A percentile compares a stretch with the other conserved stretches of the same genome.
Evolutionary conservation across 2,888 invertebrate genomes (phyloP).

Genomic region (Smittia sp.): DNA sequence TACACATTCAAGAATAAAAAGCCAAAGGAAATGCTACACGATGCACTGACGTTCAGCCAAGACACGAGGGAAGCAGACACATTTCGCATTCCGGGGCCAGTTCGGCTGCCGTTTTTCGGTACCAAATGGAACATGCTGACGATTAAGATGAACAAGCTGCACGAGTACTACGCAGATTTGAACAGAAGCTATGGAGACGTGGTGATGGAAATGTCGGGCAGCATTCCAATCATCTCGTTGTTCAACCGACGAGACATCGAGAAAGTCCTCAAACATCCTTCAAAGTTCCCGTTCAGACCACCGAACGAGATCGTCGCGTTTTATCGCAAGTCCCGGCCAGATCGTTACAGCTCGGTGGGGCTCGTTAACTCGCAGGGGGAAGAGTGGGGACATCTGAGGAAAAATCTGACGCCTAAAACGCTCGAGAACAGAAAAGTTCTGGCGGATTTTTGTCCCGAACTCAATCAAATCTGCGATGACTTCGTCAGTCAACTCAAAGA

Average conservation of each 20-base stretch:
- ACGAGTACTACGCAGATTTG: slow-evolving; percentile 75
- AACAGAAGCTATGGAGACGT: slow-evolving; percentile 71
- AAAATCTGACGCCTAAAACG: slow-evolving; percentile 65
- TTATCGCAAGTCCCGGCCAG: slow-evolving; percentile 70
- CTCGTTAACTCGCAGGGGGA: slow-evolving; percentile 78
- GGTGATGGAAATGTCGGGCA: slow-evolving; percentile 73
- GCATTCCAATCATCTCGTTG: slow-evolving; percentile 69
- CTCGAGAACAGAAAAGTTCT: slow-evolving; percentile 73
- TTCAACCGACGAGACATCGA: slow-evolving; percentile 71
- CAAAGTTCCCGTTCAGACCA: slow-evolving; percentile 75
- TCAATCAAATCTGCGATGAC: slow-evolving; percentile 74
- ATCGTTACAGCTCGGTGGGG: slow-evolving; percentile 77
- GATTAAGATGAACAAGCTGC: slow-evolving; percentile 71
- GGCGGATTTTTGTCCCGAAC: slow-evolving; percentile 69
- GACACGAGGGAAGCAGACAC: slow-evolving; percentile 42
- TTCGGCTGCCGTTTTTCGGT: slow-evolving; percentile 69
- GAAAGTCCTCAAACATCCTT: slow-evolving; percentile 67
- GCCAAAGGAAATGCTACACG: neutral
- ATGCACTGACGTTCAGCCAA: neutral
- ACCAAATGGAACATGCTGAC: slow-evolving; percentile 74
- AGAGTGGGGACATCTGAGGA: slow-evolving; percentile 1
- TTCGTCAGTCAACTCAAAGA: slow-evolving; percentile 66
- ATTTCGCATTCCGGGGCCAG: slow-evolving; percentile 69
- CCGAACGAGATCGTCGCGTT: slow-evolving; percentile 76
- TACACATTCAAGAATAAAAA: slow-evolving; percentile 31